Conservation (phyloP, 2,113 vertebrate species). For the Gymnogyps californianus region DNA sequence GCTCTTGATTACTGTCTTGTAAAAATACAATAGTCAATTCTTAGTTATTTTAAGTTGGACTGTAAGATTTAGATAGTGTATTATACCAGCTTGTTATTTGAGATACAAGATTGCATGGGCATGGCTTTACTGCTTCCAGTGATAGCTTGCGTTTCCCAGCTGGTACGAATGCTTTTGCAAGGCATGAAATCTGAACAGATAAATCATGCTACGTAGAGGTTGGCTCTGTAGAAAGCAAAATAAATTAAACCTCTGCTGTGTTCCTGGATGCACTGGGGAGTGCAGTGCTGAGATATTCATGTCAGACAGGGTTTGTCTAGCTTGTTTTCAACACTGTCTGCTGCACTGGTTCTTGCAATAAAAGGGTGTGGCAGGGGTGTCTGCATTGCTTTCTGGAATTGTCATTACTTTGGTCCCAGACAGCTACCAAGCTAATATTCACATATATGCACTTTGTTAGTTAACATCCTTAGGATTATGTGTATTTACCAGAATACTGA, state of each 20-base stretch:
- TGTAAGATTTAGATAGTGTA: not conserved
- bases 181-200: not conserved
- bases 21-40: not conserved
- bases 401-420: not conserved
- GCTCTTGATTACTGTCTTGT: not conserved
- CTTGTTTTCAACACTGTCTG: not conserved
- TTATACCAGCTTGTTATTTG: not conserved
- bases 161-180: not conserved
- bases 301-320: not conserved
- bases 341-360: not conserved
- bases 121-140: not conserved
- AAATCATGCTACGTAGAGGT: not conserved
- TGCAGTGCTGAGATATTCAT: not conserved
- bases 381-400: not conserved
- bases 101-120: not conserved
- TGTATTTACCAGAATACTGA: not conserved
- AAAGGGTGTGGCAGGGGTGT: not conserved
- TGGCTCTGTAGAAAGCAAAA: not conserved
- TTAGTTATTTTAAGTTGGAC: not conserved
- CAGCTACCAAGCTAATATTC: rapidly evolving
- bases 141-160: not conserved
- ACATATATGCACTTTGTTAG: not conserved
- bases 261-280: not conserved
- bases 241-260: not conserved
- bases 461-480: not conserved